Percentiles rank a stretch among this genome's conserved stretches.
phyloP scores from a whole-genome alignment of 2,797 vertebrate genomes.

The Ara ararauna region DNA sequence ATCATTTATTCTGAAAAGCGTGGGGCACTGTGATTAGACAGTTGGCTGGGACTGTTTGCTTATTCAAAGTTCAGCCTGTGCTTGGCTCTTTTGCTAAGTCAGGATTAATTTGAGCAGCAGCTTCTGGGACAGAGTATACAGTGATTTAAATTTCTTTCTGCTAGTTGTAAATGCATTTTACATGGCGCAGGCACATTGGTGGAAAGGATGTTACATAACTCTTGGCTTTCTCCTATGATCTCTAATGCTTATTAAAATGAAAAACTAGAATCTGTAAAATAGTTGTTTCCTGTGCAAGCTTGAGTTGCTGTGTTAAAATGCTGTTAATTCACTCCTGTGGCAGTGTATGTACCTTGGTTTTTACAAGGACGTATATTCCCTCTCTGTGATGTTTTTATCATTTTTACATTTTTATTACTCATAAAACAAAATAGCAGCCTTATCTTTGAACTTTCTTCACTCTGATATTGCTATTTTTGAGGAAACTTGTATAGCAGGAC shows the following conservation, averaged over 20 bases:
- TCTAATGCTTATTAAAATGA: constrained; percentile 43
- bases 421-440: constrained; percentile 21
- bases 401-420: constrained; percentile 29
- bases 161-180: background rate
- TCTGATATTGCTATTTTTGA: background rate
- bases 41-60: background rate
- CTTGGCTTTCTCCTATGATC: background rate
- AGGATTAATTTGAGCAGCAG: constrained; percentile 1
- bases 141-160: constrained; percentile 7
- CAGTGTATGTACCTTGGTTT: background rate
- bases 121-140: background rate
- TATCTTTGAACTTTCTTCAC: constrained; percentile 23
- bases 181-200: background rate
- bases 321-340: background rate
- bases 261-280: constrained; percentile 15
- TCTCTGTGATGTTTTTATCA: background rate
- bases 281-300: background rate
- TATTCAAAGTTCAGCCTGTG: background rate
- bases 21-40: background rate
- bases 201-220: background rate
- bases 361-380: background rate
- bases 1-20: background rate
- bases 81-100: background rate
- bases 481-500: background rate
- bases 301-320: background rate